Evolutionary conservation across 1,140 invertebrate species (phyloP), one percentile per base, ranked within the genome.

Genomic region (Plectrocnemia conspersa): DNA sequence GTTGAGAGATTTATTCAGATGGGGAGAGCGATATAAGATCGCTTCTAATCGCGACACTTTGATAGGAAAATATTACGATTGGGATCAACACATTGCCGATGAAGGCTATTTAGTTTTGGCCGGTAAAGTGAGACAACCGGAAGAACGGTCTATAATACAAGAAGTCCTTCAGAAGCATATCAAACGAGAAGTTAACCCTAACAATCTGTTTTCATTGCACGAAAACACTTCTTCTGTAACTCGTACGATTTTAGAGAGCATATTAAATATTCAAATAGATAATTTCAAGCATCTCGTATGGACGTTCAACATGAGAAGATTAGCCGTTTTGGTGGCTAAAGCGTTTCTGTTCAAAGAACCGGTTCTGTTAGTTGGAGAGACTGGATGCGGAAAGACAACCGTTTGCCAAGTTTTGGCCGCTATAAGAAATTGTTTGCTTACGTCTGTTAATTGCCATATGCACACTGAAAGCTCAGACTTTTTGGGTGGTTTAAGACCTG

Each of bases 401-500:
- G 81, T 98, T 15, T 97, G 94, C 64, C 93, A 99, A 72, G 69
- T 97, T 19, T 79, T 93, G 40, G 85, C 93, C 13, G 73, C 77
- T 19, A 69, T 91, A 25, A 80, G 80, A 35, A 63, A 74, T 0
- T 80, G 83, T 50, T 70, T 81, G 40, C 72, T 98, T 16, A 77
- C 84, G 40, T 83, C 85, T 23, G 83, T 99, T 0, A 99, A 98
- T 74, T 99, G 97, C 75, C 97, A 99, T 67, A 93, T 98, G 86
- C 91, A 99, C 67, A 97, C 94, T 2, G 97, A 99, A 72, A 92
- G 93, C 63, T 85, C 94, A 0, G 97, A 99, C 74, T 98, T 99
- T 67, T 75, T 99, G 7, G 97, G 97, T 41, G 93, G 93, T 35
- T 72, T 99, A 2, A 76, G 97, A 61, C 97, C 97, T 2, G 88